Base-by-base conservation (phyloP, 2,113 vertebrate species). In the Pluvialis apricaria region DNA sequence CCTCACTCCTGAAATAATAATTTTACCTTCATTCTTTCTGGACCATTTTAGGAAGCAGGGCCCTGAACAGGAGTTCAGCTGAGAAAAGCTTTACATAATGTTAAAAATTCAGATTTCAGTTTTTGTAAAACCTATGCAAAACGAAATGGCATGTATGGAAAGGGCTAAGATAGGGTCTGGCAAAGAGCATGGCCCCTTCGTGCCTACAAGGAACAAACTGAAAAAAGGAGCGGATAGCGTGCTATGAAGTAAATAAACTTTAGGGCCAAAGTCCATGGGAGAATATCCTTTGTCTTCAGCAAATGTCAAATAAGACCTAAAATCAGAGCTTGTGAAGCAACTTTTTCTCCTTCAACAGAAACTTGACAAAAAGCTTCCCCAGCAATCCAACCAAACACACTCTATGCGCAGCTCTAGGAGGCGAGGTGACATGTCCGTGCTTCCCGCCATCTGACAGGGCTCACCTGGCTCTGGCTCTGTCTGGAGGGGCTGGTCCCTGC, bases 361-460 rank as follows among this genome's bases (percentile, higher is more conserved):
- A 66, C 72, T 28, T 83, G 32, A 58, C 28, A 47, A 57, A 90
- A 77, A 45, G 13, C 25, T 32, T 9, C 13, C 22, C 45, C 44
- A 42, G 19, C 28, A 86, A 65, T n/a, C 26, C 79, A 80, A 8
- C 6, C 38, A 60, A 75, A 8, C 6, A 24, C 17, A 15, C 4
- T 44, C 19, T 8, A 1, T 2, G 14, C 24, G 40, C 61, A 82
- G 38, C n/a, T 90, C 38, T n/a, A 36, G 68, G 16, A 45, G 64
- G 18, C 18, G 11, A 66, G 19, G 29, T 0, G 0, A 52, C 13
- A 40, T 0, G 0, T 32, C 34, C 0, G 0, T 47, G 42, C 13
- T 25, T 66, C 36, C 55, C 1, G 1, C 4, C 4, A 2, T 15
- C 11, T 31, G 4, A 15, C 11, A n/a, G 52, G 40, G 10, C n/a